A percentile compares a stretch with the other conserved stretches of the same genome.
phyloP scores from a whole-genome alignment of 2,797 vertebrate genomes.

The Coilia nasus region DNA sequence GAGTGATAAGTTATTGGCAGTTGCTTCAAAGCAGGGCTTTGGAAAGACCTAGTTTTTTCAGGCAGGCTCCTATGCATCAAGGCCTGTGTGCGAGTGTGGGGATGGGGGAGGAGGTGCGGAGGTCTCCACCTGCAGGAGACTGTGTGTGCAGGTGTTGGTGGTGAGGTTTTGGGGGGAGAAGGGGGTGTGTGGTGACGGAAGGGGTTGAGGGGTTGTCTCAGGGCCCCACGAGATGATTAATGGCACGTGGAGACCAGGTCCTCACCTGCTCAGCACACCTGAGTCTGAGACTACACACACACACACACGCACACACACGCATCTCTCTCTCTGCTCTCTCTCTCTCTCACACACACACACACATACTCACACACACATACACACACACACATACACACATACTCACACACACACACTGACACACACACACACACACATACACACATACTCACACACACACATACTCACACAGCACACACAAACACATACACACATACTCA shows the following conservation, averaged over 20 bases:
- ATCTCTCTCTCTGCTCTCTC: neutral
- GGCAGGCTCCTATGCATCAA: neutral
- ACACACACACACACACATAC: constrained; percentile 8
- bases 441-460: neutral
- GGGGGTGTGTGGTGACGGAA: neutral
- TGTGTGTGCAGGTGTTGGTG: neutral
- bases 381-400: constrained; percentile 18
- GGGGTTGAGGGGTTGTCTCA: neutral
- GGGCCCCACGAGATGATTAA: neutral
- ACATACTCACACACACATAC: constrained; percentile 24
- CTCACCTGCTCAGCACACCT: constrained; percentile 10
- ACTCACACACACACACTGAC: neutral
- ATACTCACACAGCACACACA: no score
- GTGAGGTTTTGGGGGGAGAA: neutral
- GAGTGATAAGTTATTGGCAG: neutral
- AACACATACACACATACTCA: no score
- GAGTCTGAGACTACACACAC: constrained; percentile 10
- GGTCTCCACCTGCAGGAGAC: constrained; percentile 8
- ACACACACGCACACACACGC: constrained; percentile 15
- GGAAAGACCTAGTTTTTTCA: neutral
- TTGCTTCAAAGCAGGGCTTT: neutral
- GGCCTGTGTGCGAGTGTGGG: neutral
- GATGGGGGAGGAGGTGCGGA: neutral
- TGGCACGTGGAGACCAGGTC: neutral
- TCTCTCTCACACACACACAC: neutral